phyloP scores from a whole-genome alignment of 1,140 invertebrate genomes.

The Scaptomyza montana region DNA sequence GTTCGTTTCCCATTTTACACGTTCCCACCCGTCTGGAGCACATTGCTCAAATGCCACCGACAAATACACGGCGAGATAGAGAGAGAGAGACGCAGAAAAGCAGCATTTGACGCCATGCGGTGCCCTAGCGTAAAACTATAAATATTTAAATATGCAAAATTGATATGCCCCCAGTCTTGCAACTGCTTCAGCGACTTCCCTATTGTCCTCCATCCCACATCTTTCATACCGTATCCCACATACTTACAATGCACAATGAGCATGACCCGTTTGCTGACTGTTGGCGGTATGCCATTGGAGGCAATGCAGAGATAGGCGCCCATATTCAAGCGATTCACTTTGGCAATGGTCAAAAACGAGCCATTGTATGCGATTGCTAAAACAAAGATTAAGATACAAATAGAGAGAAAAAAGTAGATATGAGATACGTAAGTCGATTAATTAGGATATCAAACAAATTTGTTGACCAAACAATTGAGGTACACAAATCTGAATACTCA shows the following conservation, averaged over 20 bases:
- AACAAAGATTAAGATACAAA: conserved; percentile 2
- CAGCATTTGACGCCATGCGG: conserved; percentile 55
- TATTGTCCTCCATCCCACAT: not conserved
- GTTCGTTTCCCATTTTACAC: not conserved
- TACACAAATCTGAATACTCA: not conserved
- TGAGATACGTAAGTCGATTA: conserved; percentile 20
- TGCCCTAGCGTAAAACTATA: conserved; percentile 72
- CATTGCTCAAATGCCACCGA: conserved; percentile 47
- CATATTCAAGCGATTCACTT: conserved; percentile 95
- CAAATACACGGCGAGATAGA: conserved; percentile 4
- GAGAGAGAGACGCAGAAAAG: not conserved
- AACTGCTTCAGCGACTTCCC: not conserved
- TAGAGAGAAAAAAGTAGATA: conserved; percentile 2
- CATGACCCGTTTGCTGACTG: conserved; percentile 94
- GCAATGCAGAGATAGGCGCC: conserved; percentile 95
- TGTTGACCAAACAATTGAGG: conserved; percentile 20
- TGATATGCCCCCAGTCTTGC: conserved; percentile 56
- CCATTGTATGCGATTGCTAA: conserved; percentile 88
- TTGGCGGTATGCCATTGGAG: conserved; percentile 92
- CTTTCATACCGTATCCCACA: not conserved
- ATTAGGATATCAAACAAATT: conserved; percentile 23
- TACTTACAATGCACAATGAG: conserved; percentile 94
- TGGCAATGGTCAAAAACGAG: conserved; percentile 89
- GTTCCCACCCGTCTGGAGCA: conserved; percentile 9
- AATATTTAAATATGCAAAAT: conserved; percentile 82